Percentiles rank a stretch among this genome's conserved stretches.
phyloP scores from a whole-genome alignment of 2,797 vertebrate species.

The Harpagifer antarcticus region DNA sequence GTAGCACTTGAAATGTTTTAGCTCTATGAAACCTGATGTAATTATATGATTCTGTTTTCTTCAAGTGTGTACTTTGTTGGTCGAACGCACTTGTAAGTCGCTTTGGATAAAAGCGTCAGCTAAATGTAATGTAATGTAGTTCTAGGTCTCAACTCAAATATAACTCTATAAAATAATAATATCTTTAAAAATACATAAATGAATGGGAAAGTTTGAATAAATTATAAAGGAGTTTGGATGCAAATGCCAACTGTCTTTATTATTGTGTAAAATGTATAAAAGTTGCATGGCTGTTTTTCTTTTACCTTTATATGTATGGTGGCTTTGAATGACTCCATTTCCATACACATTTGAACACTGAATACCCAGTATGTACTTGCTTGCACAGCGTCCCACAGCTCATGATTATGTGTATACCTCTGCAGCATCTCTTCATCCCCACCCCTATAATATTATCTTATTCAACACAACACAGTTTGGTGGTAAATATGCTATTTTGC shows the following conservation, averaged over 20 bases:
- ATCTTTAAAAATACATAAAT: no score
- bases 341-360: neutral
- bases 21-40: no score
- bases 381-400: neutral
- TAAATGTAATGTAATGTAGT: no score
- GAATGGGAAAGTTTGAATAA: no score
- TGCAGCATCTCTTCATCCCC: slow-evolving; percentile 7
- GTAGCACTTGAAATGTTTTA: no score
- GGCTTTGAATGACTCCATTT: neutral
- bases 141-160: neutral
- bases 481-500: slow-evolving; percentile 6
- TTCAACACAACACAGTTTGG: slow-evolving; percentile 5
- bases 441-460: slow-evolving; percentile 9
- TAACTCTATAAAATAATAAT: neutral
- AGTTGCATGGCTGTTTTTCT: neutral
- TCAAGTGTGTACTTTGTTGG: no score
- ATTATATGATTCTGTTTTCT: no score
- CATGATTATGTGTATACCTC: slow-evolving; percentile 6
- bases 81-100: no score
- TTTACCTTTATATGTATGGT: neutral
- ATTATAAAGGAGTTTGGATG: no score
- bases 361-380: slow-evolving; percentile 1
- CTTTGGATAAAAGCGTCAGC: no score
- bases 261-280: neutral
- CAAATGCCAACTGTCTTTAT: no score